Percentiles rank a stretch among this genome's conserved stretches.
Conservation (phyloP, 2,113 vertebrate species). For the Castor canadensis region DNA sequence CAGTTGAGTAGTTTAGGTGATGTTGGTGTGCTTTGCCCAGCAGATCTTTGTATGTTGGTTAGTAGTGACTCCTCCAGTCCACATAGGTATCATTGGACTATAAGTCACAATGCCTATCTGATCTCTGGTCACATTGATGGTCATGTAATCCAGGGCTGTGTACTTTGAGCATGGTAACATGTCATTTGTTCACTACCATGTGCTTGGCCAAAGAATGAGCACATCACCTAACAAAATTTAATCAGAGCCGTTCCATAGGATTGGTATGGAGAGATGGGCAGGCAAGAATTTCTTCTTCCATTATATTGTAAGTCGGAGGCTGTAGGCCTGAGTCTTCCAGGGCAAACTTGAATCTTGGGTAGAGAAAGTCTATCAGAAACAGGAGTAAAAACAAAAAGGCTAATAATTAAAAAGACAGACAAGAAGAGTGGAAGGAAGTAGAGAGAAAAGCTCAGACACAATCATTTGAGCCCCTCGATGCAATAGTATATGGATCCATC, state of each 20-base stretch:
- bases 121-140: background rate
- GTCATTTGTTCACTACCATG: background rate
- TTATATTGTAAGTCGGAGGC: background rate
- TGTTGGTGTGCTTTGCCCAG: background rate
- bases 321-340: background rate
- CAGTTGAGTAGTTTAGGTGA: too few species aligned
- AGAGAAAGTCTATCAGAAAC: background rate
- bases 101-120: background rate
- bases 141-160: background rate
- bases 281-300: background rate
- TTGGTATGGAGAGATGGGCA: fast-evolving
- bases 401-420: background rate
- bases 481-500: background rate
- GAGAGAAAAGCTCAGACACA: background rate
- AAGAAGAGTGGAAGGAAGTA: background rate
- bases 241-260: background rate
- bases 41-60: background rate
- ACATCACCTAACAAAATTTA: background rate
- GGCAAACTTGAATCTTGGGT: background rate
- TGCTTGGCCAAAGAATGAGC: background rate
- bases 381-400: background rate
- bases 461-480: background rate
- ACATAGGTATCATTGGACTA: background rate
- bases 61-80: background rate
- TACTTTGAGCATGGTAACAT: background rate